Conservation (phyloP, 2,113 vertebrate genomes). For the Patagioenas fasciata region DNA sequence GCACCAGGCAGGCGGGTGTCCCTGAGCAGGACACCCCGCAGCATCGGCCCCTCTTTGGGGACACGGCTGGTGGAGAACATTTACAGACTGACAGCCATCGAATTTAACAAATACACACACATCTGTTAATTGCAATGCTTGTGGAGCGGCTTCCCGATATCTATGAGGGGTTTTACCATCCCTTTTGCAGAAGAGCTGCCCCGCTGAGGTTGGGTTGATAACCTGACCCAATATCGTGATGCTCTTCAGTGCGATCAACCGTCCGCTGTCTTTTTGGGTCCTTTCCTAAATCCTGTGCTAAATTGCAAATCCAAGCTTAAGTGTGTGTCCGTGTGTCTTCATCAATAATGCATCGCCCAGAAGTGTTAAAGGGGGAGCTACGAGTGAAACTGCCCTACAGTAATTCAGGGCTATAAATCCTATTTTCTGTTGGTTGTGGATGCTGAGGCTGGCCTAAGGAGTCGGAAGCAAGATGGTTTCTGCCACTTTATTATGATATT, state of each 20-base stretch:
- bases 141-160: background rate
- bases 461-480: background rate
- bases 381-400: background rate
- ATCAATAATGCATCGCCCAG: background rate
- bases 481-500: background rate
- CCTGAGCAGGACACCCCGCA: background rate
- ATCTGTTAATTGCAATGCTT: background rate
- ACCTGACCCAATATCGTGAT: background rate
- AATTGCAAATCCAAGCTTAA: background rate
- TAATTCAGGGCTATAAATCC: slow-evolving; percentile 1
- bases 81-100: background rate
- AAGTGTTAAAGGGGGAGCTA: background rate
- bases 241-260: background rate
- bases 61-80: background rate
- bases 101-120: background rate
- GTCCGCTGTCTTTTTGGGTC: background rate
- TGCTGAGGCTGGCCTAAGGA: background rate
- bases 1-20: background rate
- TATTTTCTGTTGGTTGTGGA: background rate
- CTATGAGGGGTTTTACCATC: background rate
- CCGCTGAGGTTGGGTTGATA: background rate
- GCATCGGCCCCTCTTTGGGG: background rate
- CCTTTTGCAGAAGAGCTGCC: background rate
- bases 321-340: background rate
- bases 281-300: background rate